Evolutionary conservation across 2,113 vertebrate species (phyloP).

Genomic region (Cololabis saira): DNA sequence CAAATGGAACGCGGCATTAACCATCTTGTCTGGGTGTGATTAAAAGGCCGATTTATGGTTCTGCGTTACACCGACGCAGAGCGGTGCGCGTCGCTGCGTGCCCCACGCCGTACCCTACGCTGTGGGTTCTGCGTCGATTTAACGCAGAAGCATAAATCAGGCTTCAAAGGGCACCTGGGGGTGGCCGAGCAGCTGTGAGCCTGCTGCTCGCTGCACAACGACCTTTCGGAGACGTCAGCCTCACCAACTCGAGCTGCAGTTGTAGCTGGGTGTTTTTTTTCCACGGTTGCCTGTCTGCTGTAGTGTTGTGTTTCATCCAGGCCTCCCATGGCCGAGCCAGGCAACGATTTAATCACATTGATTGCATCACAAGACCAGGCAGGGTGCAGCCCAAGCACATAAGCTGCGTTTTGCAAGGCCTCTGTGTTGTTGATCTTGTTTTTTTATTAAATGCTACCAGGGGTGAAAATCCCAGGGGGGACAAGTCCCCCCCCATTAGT

Average conservation of each 20-base stretch:
- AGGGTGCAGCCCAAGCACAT: constrained; percentile 65
- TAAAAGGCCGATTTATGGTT: too few relatives aligned
- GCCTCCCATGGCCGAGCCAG: constrained; percentile 62
- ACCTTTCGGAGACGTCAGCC: constrained; percentile 75
- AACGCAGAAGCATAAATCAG: too few relatives aligned
- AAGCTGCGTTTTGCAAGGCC: constrained; percentile 42
- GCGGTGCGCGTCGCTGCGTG: too few relatives aligned
- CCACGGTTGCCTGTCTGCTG: constrained; percentile 48
- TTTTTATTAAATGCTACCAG: too few relatives aligned
- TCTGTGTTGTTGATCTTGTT: constrained; percentile 1
- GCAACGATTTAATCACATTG: constrained; percentile 75
- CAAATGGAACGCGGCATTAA: too few relatives aligned
- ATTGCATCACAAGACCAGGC: constrained; percentile 75
- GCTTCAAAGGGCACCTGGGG: constrained; percentile 70
- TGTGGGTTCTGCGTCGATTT: too few relatives aligned
- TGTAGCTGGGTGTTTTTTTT: constrained; percentile 51
- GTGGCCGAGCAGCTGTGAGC: constrained; percentile 80
- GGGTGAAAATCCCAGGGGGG: too few relatives aligned
- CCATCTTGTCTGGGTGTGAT: constrained; percentile 54
- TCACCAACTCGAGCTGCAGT: constrained; percentile 44
- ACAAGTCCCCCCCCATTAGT: too few relatives aligned
- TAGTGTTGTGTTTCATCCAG: constrained; percentile 64
- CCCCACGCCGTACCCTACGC: too few relatives aligned
- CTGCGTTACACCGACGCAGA: too few relatives aligned
- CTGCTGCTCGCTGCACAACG: constrained; percentile 74